Percentiles rank a stretch among this genome's conserved stretches.
phyloP scores from a whole-genome alignment of 2,113 vertebrate genomes.

The Neogobius melanostomus region DNA sequence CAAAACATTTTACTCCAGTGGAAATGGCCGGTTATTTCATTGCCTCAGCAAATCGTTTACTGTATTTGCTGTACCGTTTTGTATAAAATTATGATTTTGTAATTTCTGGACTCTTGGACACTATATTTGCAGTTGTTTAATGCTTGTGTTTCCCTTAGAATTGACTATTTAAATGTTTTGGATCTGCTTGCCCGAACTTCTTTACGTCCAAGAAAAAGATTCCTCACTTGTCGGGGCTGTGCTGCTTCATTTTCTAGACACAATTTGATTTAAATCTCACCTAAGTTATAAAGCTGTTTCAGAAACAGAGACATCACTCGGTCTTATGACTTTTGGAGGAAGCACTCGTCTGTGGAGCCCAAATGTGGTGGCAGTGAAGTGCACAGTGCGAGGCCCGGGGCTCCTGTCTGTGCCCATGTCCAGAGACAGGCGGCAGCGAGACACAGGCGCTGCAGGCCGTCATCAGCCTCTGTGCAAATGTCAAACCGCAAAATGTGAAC shows the following conservation, averaged over 20 bases:
- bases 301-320: background rate
- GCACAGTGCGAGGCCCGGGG: conserved; percentile 31
- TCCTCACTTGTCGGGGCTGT: background rate
- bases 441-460: conserved; percentile 53
- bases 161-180: too few species aligned
- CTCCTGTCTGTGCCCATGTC: conserved; percentile 52
- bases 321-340: background rate
- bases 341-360: conserved; percentile 6
- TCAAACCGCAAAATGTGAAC: conserved; percentile 72
- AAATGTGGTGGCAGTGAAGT: conserved; percentile 20
- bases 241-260: background rate
- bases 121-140: too few species aligned
- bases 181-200: too few species aligned
- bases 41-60: background rate
- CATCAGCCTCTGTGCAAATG: conserved; percentile 64
- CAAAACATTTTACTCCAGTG: conserved; percentile 32
- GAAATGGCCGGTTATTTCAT: conserved; percentile 24
- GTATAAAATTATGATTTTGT: background rate
- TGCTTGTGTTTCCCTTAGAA: too few species aligned
- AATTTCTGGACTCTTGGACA: background rate
- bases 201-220: background rate
- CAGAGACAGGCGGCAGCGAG: conserved; percentile 47
- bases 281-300: background rate
- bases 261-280: too few species aligned
- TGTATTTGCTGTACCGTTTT: too few species aligned